Percentiles rank a stretch among this genome's conserved stretches.
phyloP scores from a whole-genome alignment of 2,797 vertebrate genomes.

The Argyrosomus regius region DNA sequence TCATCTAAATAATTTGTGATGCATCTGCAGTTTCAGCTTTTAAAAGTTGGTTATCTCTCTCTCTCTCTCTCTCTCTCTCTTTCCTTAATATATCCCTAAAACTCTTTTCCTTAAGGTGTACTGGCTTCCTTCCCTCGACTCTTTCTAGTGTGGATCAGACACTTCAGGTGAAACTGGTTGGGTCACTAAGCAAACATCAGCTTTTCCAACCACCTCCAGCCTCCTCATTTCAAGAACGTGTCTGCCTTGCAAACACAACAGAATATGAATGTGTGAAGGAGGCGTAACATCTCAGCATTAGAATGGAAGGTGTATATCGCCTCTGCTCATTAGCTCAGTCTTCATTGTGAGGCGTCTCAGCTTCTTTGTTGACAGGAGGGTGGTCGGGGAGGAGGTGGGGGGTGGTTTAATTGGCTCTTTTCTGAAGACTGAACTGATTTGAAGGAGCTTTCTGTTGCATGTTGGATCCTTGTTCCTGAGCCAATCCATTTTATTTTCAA shows the following conservation, averaged over 20 bases:
- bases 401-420: conserved; percentile 38
- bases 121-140: neutral
- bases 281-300: neutral
- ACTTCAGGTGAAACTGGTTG: neutral
- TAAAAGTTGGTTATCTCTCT: neutral
- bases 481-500: neutral
- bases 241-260: conserved; percentile 2
- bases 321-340: conserved; percentile 27
- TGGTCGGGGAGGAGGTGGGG: neutral
- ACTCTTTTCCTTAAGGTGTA: no score
- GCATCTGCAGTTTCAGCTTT: neutral
- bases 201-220: neutral
- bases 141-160: neutral
- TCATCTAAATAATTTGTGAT: conserved; percentile 1
- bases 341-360: conserved; percentile 12
- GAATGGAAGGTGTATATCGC: neutral
- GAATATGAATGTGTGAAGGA: neutral
- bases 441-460: conserved; percentile 16
- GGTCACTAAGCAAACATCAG: neutral
- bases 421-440: conserved; percentile 19
- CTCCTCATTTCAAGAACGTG: neutral
- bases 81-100: no score
- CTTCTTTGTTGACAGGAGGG: conserved; percentile 41
- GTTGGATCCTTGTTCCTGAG: conserved; percentile 26
- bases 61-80: no score